Evolutionary conservation across 2,113 vertebrate species (phyloP), one percentile per base, ranked within the genome.

Genomic region (Falcunculus frontatus): DNA sequence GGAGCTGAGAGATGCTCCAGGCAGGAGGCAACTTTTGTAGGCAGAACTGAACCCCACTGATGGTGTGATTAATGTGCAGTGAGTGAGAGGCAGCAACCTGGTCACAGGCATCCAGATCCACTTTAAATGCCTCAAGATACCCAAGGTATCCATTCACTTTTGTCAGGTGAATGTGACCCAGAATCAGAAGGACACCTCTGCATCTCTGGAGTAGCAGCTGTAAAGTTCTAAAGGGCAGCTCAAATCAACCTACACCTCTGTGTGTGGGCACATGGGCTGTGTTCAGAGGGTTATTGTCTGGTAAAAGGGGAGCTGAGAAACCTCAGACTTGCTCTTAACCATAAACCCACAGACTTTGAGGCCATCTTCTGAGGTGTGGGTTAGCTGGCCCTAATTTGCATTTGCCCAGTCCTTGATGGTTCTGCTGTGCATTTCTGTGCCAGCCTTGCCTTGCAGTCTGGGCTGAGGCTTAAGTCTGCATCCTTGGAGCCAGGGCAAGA

Each of bases 321-420:
- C 23, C 10, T 63, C 39, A 30, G 42, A 18, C 30, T 84, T 78
- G 13, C 35, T 67, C 16, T 57, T 57, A 35, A 21, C 27, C 6
- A 13, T 70, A 70, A 70, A 73, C 6, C 15, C 27, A 6, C 4
- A 67, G 49, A 4, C 10, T 75, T 33, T 91, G 42, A 57, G 46
- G 29, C 22, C 6, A n/a, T 26, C 22, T 57, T 75, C 15, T 5
- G 3, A 59, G 7, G 7, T 63, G 4, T 25, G 21, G 32, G 11
- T 82, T 25, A 46, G 13, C 22, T 47, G 18, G 11, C 7, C 73
- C 6, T n/a, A 16, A 49, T 47, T 41, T 0, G 0, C 16, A 19
- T 73, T 67, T 79, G 12, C 11, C 29, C 5, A 8, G 29, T 27
- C 39, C 49, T 6, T 53, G 30, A 12, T 37, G 44, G 35, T 44